Evolutionary conservation across 2,113 vertebrate genomes (phyloP).

Genomic region (Nanorana parkeri): DNA sequence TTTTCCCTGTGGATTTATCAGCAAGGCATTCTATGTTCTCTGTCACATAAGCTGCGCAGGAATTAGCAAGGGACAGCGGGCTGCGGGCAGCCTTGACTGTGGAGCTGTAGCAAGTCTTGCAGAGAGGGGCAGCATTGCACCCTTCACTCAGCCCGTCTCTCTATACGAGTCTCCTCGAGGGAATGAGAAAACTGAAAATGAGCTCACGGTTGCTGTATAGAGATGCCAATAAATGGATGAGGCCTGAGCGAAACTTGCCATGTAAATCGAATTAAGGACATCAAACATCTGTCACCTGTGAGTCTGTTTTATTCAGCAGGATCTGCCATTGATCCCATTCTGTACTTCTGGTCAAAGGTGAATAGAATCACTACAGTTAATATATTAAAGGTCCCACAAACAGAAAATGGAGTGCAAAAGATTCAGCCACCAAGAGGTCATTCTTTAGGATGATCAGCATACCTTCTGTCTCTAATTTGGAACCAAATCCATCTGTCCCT

Average conservation of each 20-base stretch:
- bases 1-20: slow-evolving; percentile 10
- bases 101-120: neutral
- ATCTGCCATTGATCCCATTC: slow-evolving; percentile 10
- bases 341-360: slow-evolving; percentile 13
- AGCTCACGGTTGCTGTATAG: neutral
- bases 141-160: neutral
- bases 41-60: slow-evolving; percentile 13
- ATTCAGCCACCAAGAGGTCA: too few species aligned
- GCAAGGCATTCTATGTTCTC: neutral
- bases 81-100: neutral
- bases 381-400: neutral
- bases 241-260: neutral
- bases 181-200: neutral
- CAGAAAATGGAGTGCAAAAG: too few species aligned
- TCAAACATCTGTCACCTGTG: slow-evolving; percentile 38
- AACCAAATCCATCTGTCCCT: too few species aligned
- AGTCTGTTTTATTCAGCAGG: neutral
- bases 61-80: slow-evolving; percentile 13
- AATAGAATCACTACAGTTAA: slow-evolving; percentile 15
- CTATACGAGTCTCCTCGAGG: neutral
- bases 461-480: too few species aligned
- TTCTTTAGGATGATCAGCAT: too few species aligned
- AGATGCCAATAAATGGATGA: slow-evolving; percentile 1
- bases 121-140: neutral
- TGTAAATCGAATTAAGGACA: slow-evolving; percentile 21